These are phyloP conservation scores for Mormyrus hasselquistii DNA, from an alignment of 2,797 vertebrate species.

Conservation along the genomic window DNA sequence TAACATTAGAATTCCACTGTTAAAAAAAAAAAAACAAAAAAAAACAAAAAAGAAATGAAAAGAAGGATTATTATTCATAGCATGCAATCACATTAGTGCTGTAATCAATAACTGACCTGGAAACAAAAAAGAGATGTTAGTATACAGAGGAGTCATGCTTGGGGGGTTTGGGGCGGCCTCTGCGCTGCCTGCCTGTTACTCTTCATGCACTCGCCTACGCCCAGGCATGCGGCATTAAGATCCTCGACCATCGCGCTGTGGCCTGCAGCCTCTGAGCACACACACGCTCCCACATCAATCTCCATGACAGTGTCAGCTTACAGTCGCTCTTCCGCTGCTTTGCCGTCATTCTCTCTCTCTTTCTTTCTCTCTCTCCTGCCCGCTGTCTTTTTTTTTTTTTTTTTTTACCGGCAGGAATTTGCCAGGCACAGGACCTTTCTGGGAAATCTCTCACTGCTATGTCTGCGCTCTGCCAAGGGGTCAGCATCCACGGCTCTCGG, in stretches of 20 bases:
- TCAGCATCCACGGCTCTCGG: neutral
- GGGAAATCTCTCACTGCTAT: neutral
- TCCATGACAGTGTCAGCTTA: neutral
- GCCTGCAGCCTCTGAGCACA: neutral
- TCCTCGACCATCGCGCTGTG: neutral
- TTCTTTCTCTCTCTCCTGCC: neutral
- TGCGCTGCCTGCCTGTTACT: neutral
- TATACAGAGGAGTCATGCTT: conserved; percentile 54
- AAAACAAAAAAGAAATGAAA: conserved; percentile 40
- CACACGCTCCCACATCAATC: conserved; percentile 5
- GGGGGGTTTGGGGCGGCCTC: conserved; percentile 36
- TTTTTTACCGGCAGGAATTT: neutral
- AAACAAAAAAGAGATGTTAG: conserved; percentile 58
- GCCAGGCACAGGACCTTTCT: neutral
- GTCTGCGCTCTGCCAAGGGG: neutral
- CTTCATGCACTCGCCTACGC: conserved; percentile 44
- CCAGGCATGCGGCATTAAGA: neutral
- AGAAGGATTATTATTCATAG: conserved; percentile 32
- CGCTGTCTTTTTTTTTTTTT: neutral
- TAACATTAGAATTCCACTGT: conserved; percentile 28
- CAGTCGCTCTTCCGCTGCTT: neutral
- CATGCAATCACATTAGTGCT: conserved; percentile 62
- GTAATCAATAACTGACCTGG: conserved; percentile 52
- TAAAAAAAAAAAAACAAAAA: conserved; percentile 36
- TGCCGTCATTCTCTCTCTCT: neutral